Base-by-base conservation (phyloP, 1,140 invertebrate genomes). In the Zaprionus kolodkinae region DNA sequence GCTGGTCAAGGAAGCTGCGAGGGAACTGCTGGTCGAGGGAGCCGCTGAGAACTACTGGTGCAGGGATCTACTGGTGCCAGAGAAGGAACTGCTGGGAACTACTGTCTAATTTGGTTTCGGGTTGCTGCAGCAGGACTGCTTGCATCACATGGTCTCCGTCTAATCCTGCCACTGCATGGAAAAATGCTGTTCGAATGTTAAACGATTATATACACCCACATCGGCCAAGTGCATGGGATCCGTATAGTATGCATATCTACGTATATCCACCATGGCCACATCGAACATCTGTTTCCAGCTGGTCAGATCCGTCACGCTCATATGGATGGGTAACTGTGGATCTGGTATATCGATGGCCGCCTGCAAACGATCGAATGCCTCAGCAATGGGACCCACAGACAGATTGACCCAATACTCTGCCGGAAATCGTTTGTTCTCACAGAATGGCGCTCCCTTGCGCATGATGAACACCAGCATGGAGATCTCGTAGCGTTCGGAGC, bases 281-380 rank as follows among this genome's bases (percentile, higher is more conserved):
- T 91, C 91, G 40, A 91, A 91, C 84, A 91, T 91, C 45, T 91
- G 87, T 76, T 91, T 91, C 91, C 91, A 91, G 63, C 82, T 91
- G 69, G 90, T 91, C 64, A 91, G 45, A 40, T 91, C 91, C 35
- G 84, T 88, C 2, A 91, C 91, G 57, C 87, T 91, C 91, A 91
- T 91, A 45, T 91, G 91, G 17, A 91, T 91, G 33, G 86, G 81
- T 43, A 91, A 45, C 70, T 91, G 90, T 7, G 91, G 91, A 88
- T 91, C 91, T 15, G 91, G 91, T 76, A 91, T 91, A 60, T 91
- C 91, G 10, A 91, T 91, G 54, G 91, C 83, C 0, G 91, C 90
- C 67, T 88, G 84, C 33, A 91, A 52, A 0, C 91, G 78, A 68
- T 91, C 91, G 11, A 91, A 88, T 4, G 91, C 91, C 45, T 91